These are phyloP conservation scores for Acipenser oxyrinchus DNA, from an alignment of 2,797 vertebrate genomes.

Conservation along the genomic window DNA sequence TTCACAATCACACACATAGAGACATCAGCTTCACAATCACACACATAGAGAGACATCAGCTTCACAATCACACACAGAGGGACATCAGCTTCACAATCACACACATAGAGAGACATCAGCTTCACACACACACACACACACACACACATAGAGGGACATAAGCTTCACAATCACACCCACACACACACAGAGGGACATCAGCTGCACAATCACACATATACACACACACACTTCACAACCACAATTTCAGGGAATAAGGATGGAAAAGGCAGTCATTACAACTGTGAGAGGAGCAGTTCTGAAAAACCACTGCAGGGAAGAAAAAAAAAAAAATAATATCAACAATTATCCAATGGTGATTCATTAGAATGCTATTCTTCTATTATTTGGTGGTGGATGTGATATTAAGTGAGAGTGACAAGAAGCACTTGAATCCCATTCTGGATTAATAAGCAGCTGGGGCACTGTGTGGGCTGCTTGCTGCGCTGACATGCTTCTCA, in stretches of 20 bases:
- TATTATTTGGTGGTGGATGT: constrained; percentile 3
- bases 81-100: constrained; percentile 15
- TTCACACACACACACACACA: no score
- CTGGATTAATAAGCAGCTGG: constrained; percentile 22
- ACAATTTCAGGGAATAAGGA: constrained; percentile 7
- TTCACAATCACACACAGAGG: constrained; percentile 2
- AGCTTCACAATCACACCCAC: no score
- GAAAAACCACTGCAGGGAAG: constrained; percentile 8
- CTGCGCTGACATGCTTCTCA: constrained; percentile 19
- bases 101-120: no score
- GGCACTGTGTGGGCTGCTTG: constrained; percentile 19
- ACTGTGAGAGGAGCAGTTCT: constrained; percentile 10
- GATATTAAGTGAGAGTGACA: constrained; percentile 22
- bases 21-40: background rate
- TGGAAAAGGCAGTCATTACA: constrained; percentile 1
- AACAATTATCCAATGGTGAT: constrained; percentile 19
- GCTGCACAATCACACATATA: no score
- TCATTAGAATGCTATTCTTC: constrained; percentile 24
- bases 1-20: no score
- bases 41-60: constrained; percentile 9
- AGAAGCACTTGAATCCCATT: constrained; percentile 25
- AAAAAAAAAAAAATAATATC: constrained; percentile 19
- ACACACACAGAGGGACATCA: no score
- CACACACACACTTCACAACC: no score
- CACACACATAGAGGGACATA: no score